Evolutionary conservation across 1,140 invertebrate genomes (phyloP), one percentile per base, ranked within the genome.

Genomic region (Anthonomus grandis): DNA sequence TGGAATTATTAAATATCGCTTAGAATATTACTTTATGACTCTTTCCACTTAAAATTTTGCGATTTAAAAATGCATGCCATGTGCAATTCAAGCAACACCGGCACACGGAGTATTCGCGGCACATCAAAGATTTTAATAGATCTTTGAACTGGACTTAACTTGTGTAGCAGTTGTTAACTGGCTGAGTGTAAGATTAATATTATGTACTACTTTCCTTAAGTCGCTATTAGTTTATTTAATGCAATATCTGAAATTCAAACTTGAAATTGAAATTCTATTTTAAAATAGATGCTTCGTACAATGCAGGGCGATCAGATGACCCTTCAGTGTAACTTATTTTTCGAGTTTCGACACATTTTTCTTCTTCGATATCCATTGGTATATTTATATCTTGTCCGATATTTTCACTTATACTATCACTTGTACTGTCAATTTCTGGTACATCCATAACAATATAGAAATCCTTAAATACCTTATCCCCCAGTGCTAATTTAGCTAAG

Each of bases 301-400:
- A n/a, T 9, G 10, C 10, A 9, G 17, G 37, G 37, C 10, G 37
- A 39, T 39, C 37, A 39, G 37, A 39, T 15, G 37, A 15, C 13
- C 37, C 37, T 39, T 39, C 37, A 39, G 37, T 39, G 37, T n/a
- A 39, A n/a, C 37, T 4, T 39, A 39, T 39, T 39, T 17, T 39
- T 39, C 17, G 37, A 13, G 37, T 39, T 39, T 39, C 15, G 15
- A 39, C 37, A n/a, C 5, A 39, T 39, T 39, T 39, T 39, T 39
- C 37, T 39, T 39, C 37, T 39, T 39, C 37, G 37, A 39, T 39
- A 39, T 39, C 17, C 37, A 39, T 39, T 39, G 37, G 37, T 39
- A 39, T 39, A 17, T 39, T 39, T 39, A 39, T 39, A 39, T 15
- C 17, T 39, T 39, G 37, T 13, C 17, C 37, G 15, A 39, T 39